These are phyloP conservation scores for Amphipyra berbera DNA, from an alignment of 2,888 invertebrate genomes.

Conservation along the genomic window DNA sequence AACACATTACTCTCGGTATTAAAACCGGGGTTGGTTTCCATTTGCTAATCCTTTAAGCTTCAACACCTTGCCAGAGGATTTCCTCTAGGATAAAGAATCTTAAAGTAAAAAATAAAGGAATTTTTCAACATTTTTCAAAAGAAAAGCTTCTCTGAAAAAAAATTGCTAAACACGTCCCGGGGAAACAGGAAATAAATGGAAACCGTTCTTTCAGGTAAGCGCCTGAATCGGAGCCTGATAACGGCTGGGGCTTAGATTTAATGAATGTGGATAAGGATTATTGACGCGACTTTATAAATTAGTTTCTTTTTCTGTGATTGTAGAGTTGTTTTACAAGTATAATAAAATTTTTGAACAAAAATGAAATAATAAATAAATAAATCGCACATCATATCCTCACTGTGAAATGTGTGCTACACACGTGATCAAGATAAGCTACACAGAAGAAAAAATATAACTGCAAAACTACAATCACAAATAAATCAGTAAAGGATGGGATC, in stretches of 20 bases:
- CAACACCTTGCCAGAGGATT: constrained; percentile 39
- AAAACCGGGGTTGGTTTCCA: constrained; percentile 23
- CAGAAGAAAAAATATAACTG: no score
- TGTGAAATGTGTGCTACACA: no score
- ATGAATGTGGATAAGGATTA: constrained; percentile 27
- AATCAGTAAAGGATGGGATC: no score
- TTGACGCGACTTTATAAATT: background rate
- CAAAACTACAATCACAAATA: no score
- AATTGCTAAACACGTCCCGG: constrained; percentile 61
- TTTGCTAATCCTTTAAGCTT: constrained; percentile 53
- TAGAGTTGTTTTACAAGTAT: no score
- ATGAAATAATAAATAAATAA: no score
- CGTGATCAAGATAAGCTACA: no score
- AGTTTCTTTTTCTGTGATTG: background rate
- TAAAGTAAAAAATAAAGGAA: constrained; percentile 36
- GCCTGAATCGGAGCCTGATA: constrained; percentile 61
- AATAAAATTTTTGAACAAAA: no score
- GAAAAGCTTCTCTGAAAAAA: constrained; percentile 61
- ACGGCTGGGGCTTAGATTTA: constrained; percentile 39
- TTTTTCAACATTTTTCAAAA: constrained; percentile 38
- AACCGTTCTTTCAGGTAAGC: constrained; percentile 65
- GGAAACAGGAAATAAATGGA: constrained; percentile 66
- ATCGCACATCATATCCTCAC: no score
- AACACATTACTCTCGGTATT: constrained; percentile 18
- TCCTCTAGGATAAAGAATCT: constrained; percentile 28